Evolutionary conservation across 2,113 vertebrate species (phyloP), one percentile per base, ranked within the genome.

Genomic region (Chlamydotis undulata): DNA sequence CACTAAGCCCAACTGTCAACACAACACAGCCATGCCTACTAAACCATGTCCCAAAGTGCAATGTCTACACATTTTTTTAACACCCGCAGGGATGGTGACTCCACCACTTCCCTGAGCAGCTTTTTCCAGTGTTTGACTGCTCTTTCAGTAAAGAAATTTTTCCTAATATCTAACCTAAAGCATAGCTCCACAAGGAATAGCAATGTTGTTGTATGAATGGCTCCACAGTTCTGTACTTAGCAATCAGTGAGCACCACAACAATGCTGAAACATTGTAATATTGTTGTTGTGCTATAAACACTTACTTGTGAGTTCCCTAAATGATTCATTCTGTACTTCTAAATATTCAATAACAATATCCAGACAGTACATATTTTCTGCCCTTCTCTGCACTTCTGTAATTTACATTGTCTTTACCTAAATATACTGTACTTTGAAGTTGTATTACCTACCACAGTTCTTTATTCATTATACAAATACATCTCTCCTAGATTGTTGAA

Each of bases 171-270:
- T 43, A 43, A 43, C 15, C 41, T 43, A 43, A 43, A 43, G 14
- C 10, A 15, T 2, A 59, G 15, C 13, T 63, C 52, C 26, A 47
- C 22, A 28, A 45, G 45, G 35, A 67, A 52, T 9, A 77, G 41
- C 33, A 59, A 21, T 0, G 0, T 37, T 0, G 0, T 37, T 0
- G 0, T 37, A 26, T 18, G n/a, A 79, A 28, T 28, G 50, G 15
- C 55, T 74, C 16, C 19, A 5, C 22, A 5, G 2, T 33, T 67
- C 4, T 0, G 5, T 16, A 77, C 5, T 37, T 45, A 77, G 35
- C 9, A 52, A 52, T 25, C 22, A 39, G 28, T 8, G 35, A 39
- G 52, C 21, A 70, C n/a, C 39, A 39, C 4, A 1, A 24, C 50
- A 61, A 33, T 7, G 22, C 13, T 65, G 63, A 59, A 60, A 63